phyloP scores from a whole-genome alignment of 1,140 invertebrate species.

The Sinonovacula constricta region DNA sequence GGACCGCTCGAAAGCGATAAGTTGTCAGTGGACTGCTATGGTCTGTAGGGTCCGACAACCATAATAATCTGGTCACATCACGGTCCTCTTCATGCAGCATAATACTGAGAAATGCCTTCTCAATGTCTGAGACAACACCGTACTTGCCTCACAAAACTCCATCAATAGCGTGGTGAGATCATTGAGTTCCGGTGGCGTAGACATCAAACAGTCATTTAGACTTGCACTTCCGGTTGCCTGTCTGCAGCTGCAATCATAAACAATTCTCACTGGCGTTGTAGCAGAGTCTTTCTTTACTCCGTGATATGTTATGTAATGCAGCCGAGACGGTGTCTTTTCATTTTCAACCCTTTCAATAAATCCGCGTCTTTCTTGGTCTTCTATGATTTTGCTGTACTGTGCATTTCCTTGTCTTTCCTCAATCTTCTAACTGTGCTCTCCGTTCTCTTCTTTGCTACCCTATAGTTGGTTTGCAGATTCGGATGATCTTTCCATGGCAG shows the following conservation, averaged over 20 bases:
- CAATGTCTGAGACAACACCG: background rate
- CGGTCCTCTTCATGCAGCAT: too few species aligned
- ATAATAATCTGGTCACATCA: background rate
- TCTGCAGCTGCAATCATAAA: too few species aligned
- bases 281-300: too few species aligned
- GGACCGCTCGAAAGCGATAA: too few species aligned
- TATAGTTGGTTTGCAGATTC: slow-evolving; percentile 11
- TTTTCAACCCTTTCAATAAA: slow-evolving; percentile 33
- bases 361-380: slow-evolving; percentile 28
- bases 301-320: slow-evolving; percentile 50
- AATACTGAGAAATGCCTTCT: slow-evolving; percentile 17
- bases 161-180: too few species aligned
- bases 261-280: too few species aligned
- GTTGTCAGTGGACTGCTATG: background rate
- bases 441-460: too few species aligned
- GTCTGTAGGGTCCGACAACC: background rate
- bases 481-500: slow-evolving; percentile 53
- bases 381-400: slow-evolving; percentile 28
- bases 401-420: slow-evolving; percentile 12
- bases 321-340: background rate
- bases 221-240: too few species aligned
- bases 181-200: too few species aligned
- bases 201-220: too few species aligned
- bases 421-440: slow-evolving; percentile 20
- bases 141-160: too few species aligned